These are phyloP conservation scores for Macropus fuliginosus DNA, from an alignment of 2,797 vertebrate species.

Conservation along the genomic window DNA sequence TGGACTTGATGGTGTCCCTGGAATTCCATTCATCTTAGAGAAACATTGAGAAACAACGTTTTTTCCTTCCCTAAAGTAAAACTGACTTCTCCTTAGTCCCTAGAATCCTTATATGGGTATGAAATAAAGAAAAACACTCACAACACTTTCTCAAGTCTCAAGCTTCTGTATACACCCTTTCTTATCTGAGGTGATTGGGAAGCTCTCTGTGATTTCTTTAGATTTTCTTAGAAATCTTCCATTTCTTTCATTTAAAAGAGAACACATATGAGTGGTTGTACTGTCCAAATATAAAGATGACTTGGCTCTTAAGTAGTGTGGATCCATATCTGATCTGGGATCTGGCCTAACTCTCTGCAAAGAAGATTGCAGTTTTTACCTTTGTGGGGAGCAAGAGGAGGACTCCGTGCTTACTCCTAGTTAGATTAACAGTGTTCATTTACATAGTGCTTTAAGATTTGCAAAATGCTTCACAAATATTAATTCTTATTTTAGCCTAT, in stretches of 20 bases:
- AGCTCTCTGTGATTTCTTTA: conserved; percentile 13
- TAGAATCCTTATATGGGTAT: neutral
- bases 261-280: neutral
- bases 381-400: neutral
- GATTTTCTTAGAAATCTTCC: conserved; percentile 1
- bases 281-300: neutral
- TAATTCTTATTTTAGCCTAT: neutral
- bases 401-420: neutral
- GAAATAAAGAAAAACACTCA: conserved; percentile 21
- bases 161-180: conserved; percentile 9
- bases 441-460: neutral
- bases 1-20: neutral
- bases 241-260: conserved; percentile 5
- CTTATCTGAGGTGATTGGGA: neutral
- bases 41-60: conserved; percentile 55
- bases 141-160: conserved; percentile 41
- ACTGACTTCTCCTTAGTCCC: conserved; percentile 37
- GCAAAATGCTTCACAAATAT: neutral
- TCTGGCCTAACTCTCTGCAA: neutral
- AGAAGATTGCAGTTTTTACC: neutral
- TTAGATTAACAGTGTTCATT: neutral
- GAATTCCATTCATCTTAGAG: neutral
- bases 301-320: neutral
- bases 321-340: neutral
- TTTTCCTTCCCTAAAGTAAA: neutral